Conservation (phyloP, 2,113 vertebrate species). For the Lepus americanus region DNA sequence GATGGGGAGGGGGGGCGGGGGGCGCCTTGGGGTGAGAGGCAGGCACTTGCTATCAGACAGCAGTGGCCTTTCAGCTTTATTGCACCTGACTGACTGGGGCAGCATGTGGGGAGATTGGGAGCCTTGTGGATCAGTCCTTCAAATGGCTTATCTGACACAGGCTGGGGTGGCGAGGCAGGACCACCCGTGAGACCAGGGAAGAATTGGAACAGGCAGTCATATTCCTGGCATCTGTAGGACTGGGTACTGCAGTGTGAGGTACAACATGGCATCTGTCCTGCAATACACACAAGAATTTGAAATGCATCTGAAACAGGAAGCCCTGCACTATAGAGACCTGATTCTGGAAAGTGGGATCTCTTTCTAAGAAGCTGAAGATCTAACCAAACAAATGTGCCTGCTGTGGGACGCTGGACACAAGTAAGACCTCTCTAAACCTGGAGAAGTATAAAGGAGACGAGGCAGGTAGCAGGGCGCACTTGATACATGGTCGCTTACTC, state of each 20-base stretch:
- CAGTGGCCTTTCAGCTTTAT: not conserved
- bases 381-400: not conserved
- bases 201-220: not conserved
- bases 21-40: conserved; percentile 1
- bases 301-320: conserved; percentile 8
- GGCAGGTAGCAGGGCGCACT: not conserved
- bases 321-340: not conserved
- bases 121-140: not conserved
- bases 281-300: not conserved
- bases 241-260: not conserved
- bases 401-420: not conserved
- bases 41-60: not conserved
- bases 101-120: conserved; percentile 23
- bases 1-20: not conserved
- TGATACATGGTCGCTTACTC: not conserved
- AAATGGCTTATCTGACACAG: not conserved
- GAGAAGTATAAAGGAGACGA: too few relatives aligned
- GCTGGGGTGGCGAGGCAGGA: not conserved
- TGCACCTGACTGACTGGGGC: not conserved
- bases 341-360: conserved; percentile 7
- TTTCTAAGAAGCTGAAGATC: not conserved
- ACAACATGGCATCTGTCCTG: not conserved
- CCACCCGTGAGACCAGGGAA: not conserved
- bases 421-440: not conserved
- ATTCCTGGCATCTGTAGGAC: not conserved